phyloP scores from a whole-genome alignment of 2,113 vertebrate species.

The Amblyopsis rosae region DNA sequence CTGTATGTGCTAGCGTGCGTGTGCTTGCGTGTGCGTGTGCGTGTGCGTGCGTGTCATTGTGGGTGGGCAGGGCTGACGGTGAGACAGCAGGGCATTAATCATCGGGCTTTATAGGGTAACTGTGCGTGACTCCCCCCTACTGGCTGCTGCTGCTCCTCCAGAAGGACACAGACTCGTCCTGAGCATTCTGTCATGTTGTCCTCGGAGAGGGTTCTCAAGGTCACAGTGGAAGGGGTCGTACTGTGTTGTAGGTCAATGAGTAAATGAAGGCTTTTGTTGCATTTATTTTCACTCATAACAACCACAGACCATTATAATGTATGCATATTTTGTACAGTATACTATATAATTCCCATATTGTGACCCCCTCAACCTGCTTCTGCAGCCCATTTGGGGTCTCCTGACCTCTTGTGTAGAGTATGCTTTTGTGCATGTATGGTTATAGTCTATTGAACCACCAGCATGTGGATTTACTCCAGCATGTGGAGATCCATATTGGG shows the following conservation, averaged over 20 bases:
- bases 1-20: constrained; percentile 1
- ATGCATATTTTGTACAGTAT: no score
- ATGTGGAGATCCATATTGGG: no score
- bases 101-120: constrained; percentile 64
- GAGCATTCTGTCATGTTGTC: constrained; percentile 32
- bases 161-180: constrained; percentile 49
- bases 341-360: no score
- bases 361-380: no score
- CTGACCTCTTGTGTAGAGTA: not conserved
- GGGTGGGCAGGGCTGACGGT: constrained; percentile 47
- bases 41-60: constrained; percentile 55
- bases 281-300: not conserved
- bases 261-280: constrained; percentile 23
- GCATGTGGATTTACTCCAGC: no score
- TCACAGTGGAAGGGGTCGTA: constrained; percentile 21
- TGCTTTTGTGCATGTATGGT: not conserved
- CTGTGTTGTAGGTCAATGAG: constrained; percentile 3
- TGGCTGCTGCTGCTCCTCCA: constrained; percentile 38
- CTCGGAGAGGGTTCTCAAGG: constrained; percentile 43
- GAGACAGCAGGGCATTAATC: constrained; percentile 71
- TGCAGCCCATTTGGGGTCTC: no score
- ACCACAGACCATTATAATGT: no score
- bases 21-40: constrained; percentile 20
- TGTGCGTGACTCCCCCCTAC: constrained; percentile 59
- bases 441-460: no score